phyloP scores from a whole-genome alignment of 2,797 vertebrate genomes.

The Chromis chromis region DNA sequence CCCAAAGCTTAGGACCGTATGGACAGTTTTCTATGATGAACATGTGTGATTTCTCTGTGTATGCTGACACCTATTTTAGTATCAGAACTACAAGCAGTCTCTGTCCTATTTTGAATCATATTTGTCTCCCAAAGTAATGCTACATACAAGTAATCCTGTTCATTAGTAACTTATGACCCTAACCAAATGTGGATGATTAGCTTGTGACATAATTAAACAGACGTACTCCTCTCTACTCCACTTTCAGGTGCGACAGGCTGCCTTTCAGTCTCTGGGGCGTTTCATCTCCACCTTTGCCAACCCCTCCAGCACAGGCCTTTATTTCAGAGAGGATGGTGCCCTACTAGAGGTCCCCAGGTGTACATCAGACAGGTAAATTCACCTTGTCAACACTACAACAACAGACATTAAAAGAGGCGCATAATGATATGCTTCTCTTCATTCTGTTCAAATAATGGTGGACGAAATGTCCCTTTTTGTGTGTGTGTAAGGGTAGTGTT shows the following conservation, averaged over 20 bases:
- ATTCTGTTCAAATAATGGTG: neutral
- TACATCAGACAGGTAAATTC: conserved; percentile 74
- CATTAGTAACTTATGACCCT: neutral
- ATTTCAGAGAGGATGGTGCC: conserved; percentile 87
- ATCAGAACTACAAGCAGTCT: conserved; percentile 2
- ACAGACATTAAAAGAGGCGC: neutral
- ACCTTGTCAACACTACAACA: neutral
- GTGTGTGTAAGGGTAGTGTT: neutral
- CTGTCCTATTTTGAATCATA: neutral
- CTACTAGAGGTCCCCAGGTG: conserved; percentile 82
- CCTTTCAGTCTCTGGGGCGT: conserved; percentile 92
- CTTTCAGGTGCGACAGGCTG: conserved; percentile 90
- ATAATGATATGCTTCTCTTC: neutral
- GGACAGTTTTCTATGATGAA: neutral
- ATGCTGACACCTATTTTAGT: neutral
- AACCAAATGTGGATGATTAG: neutral
- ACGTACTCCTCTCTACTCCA: neutral
- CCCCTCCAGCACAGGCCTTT: conserved; percentile 88
- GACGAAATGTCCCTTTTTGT: neutral
- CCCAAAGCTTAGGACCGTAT: neutral
- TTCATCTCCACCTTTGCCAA: conserved; percentile 94
- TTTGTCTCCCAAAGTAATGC: neutral
- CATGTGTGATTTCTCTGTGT: conserved; percentile 6
- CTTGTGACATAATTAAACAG: neutral
- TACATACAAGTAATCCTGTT: neutral